These are phyloP conservation scores for Lasiommata megera DNA, from an alignment of 2,888 invertebrate genomes.

Conservation along the genomic window DNA sequence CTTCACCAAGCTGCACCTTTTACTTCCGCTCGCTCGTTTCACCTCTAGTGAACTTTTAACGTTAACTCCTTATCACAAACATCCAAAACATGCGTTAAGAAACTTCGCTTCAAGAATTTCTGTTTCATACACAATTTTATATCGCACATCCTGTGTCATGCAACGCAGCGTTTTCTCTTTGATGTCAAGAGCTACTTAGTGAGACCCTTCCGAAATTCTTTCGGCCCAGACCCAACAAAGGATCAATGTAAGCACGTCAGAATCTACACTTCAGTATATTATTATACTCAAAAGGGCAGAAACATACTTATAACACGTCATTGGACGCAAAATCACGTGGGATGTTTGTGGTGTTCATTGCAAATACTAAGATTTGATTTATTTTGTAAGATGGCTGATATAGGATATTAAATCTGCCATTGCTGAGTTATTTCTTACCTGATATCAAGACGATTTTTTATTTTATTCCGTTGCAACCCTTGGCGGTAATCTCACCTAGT, in stretches of 20 bases:
- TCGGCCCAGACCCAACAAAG: constrained; percentile 14
- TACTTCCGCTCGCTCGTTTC: no score
- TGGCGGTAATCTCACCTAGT: no score
- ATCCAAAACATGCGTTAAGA: no score
- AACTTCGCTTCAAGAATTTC: constrained; percentile 1
- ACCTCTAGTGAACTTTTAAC: no score
- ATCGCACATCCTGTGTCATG: constrained; percentile 4
- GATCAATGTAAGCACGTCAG: constrained; percentile 7
- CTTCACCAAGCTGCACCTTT: no score
- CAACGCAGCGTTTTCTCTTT: constrained; percentile 17
- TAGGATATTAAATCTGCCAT: no score
- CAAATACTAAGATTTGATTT: no score
- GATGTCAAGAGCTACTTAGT: constrained; percentile 17
- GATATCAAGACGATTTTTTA: no score
- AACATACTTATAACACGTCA: not conserved
- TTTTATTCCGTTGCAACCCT: no score
- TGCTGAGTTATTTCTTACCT: no score
- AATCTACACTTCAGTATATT: constrained; percentile 10
- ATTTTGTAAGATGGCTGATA: no score
- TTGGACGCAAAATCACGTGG: not conserved
- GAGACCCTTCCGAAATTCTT: constrained; percentile 15
- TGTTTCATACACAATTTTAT: constrained; percentile 1
- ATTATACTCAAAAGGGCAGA: not conserved
- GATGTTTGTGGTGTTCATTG: not conserved
- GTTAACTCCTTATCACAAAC: no score